These are phyloP conservation scores for Limenitis camilla DNA, from an alignment of 2,888 invertebrate genomes.

Conservation along the genomic window DNA sequence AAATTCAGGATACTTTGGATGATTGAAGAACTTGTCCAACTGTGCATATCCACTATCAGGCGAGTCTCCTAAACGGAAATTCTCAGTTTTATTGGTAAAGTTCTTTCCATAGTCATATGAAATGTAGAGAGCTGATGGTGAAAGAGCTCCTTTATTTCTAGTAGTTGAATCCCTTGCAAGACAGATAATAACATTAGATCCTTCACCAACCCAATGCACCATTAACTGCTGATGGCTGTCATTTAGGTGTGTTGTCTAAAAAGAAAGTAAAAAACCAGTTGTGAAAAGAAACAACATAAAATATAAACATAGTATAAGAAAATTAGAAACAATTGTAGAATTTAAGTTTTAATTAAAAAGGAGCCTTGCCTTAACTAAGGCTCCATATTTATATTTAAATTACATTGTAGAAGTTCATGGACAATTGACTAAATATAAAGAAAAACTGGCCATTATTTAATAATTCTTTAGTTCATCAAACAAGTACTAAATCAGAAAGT, in stretches of 20 bases:
- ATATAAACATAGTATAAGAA: too few species aligned
- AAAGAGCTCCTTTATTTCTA: constrained; percentile 67
- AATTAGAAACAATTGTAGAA: too few species aligned
- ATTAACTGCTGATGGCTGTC: constrained; percentile 92
- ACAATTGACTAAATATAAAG: too few species aligned
- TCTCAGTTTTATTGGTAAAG: constrained; percentile 83
- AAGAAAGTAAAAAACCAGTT: not conserved
- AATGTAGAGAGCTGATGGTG: constrained; percentile 87
- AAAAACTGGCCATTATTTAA: too few species aligned
- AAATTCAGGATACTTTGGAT: constrained; percentile 84
- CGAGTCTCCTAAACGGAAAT: constrained; percentile 74
- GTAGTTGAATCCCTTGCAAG: constrained; percentile 83
- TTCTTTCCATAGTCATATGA: constrained; percentile 90
- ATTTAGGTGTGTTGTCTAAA: constrained; percentile 83
- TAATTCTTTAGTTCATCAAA: too few species aligned
- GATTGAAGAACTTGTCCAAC: constrained; percentile 89
- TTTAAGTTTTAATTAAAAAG: too few species aligned
- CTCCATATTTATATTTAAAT: too few species aligned
- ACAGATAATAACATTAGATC: constrained; percentile 90
- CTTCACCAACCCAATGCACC: constrained; percentile 94
- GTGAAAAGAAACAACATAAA: not conserved
- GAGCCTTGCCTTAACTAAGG: too few species aligned
- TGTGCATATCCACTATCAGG: constrained; percentile 76
- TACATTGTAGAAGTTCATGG: too few species aligned
- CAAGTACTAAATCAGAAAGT: too few species aligned